Conservation (phyloP, 1,140 invertebrate genomes). For the Cherax destructor region DNA sequence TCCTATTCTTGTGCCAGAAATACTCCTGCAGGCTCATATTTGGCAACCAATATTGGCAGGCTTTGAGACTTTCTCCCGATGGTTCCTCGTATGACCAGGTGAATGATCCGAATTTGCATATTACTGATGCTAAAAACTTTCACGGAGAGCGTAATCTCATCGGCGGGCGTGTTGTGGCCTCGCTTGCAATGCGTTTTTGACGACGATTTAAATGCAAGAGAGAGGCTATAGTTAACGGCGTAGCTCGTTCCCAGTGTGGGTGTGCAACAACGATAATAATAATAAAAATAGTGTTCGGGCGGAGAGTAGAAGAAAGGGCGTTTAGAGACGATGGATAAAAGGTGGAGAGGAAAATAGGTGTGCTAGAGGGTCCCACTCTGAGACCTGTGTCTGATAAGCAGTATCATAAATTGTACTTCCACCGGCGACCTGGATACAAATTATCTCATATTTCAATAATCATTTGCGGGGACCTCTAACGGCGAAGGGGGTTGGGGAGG, state of each 20-base stretch:
- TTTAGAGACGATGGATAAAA: neutral
- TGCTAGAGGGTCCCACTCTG: too few relatives aligned
- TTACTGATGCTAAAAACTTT: neutral
- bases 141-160: neutral
- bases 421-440: neutral
- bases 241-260: neutral
- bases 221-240: neutral
- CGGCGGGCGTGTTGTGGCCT: neutral
- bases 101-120: slow-evolving; percentile 12
- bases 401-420: neutral
- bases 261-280: neutral
- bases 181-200: neutral
- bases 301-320: neutral
- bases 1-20: neutral
- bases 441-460: neutral
- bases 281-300: neutral
- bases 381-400: neutral
- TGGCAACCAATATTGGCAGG: slow-evolving; percentile 4
- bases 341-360: neutral
- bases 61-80: neutral
- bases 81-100: neutral
- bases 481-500: too few relatives aligned
- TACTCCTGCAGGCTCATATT: neutral
- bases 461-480: neutral
- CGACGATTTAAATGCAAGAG: slow-evolving; percentile 1